A percentile compares a stretch with the other conserved stretches of the same genome.
These are phyloP conservation scores for Halichondria panicea DNA, from an alignment of 37 sponge, comb jelly and placozoan species.

Conservation along the genomic window DNA sequence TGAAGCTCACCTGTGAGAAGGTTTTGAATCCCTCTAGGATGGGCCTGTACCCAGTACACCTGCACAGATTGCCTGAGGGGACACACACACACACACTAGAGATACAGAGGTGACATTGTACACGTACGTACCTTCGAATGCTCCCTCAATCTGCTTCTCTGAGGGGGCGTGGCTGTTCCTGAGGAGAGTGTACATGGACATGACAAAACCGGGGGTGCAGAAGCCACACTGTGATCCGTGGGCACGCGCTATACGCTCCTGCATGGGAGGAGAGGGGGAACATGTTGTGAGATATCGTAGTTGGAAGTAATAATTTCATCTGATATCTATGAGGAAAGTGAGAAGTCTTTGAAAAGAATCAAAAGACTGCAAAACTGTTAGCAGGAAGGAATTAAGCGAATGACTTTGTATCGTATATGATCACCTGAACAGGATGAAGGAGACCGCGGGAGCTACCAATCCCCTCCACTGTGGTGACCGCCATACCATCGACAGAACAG, in stretches of 20 bases:
- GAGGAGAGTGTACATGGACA: conserved; percentile 94
- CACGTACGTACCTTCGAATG: conserved; percentile 66
- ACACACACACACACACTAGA: background rate
- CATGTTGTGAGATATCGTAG: no score
- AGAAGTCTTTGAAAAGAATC: no score
- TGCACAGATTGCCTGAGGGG: conserved; percentile 78
- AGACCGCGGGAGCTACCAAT: conserved; percentile 62
- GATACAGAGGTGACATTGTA: background rate
- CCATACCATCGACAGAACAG: conserved; percentile 77
- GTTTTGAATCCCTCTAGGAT: conserved; percentile 87
- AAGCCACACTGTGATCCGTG: conserved; percentile 95
- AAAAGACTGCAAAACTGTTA: no score
- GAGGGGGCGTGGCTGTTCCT: conserved; percentile 71
- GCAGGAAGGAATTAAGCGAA: no score
- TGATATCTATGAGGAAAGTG: no score
- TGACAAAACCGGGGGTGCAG: conserved; percentile 93
- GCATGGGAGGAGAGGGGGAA: no score
- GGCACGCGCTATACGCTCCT: conserved; percentile 80
- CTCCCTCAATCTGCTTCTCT: conserved; percentile 75
- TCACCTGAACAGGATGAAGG: conserved; percentile 85
- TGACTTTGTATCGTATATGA: no score
- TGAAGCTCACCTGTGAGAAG: conserved; percentile 51
- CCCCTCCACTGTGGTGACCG: conserved; percentile 90
- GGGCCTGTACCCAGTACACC: conserved; percentile 90
- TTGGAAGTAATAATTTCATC: no score